Conservation (phyloP, 1,140 invertebrate genomes). For the Drosophila nasuta region DNA sequence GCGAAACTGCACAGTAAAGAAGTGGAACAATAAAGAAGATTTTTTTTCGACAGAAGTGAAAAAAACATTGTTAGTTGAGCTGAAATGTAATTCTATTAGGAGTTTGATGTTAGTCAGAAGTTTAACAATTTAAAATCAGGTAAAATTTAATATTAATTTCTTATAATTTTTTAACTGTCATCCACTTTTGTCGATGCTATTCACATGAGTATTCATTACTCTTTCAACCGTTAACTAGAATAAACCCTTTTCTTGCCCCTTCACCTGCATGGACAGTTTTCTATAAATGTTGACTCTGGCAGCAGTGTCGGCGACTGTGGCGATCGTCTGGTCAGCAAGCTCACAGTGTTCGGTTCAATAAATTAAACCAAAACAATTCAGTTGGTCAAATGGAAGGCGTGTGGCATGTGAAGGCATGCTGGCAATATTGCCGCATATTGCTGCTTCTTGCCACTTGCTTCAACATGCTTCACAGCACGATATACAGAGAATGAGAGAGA, state of each 20-base stretch:
- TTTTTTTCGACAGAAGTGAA: not conserved
- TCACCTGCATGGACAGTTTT: slow-evolving; percentile 12
- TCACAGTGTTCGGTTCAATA: slow-evolving; percentile 59
- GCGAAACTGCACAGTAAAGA: slow-evolving; percentile 43
- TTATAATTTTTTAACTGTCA: no score
- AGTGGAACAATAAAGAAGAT: slow-evolving; percentile 22
- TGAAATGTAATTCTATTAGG: slow-evolving; percentile 11
- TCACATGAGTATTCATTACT: not conserved
- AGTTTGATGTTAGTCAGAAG: not conserved
- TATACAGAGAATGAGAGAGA: not conserved
- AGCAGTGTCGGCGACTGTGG: slow-evolving; percentile 26
- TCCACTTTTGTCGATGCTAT: not conserved
- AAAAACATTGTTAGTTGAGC: not conserved
- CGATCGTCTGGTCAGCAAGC: slow-evolving; percentile 28
- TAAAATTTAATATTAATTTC: no score
- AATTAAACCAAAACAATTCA: slow-evolving; percentile 79
- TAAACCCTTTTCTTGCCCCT: slow-evolving; percentile 3
- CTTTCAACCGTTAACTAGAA: not conserved
- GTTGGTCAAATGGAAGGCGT: slow-evolving; percentile 44
- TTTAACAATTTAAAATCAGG: not conserved
- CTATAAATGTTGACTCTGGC: slow-evolving; percentile 13
- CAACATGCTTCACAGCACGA: slow-evolving; percentile 26
- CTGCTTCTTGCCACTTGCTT: slow-evolving; percentile 34
- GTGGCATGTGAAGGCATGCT: slow-evolving; percentile 36
- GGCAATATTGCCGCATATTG: slow-evolving; percentile 37